Evolutionary conservation across 23 tunicate species (phyloP).

Genomic region (Trididemnum nubilum): DNA sequence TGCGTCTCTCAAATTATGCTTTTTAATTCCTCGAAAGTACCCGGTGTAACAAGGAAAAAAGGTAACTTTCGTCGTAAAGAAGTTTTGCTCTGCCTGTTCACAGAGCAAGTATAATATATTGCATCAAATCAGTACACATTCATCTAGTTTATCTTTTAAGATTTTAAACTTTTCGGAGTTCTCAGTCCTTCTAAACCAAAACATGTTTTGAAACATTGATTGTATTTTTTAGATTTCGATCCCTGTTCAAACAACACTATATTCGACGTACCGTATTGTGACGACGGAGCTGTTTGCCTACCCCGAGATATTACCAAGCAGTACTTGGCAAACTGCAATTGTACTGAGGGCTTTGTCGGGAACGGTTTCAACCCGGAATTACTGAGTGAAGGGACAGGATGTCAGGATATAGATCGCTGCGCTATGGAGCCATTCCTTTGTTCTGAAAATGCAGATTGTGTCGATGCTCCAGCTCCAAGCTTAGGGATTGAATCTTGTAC

Average conservation of each 20-base stretch:
- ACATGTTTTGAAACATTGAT: no score
- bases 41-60: no score
- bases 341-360: conserved; percentile 65
- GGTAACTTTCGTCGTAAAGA: no score
- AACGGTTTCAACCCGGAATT: conserved; percentile 41
- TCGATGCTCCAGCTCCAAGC: conserved; percentile 40
- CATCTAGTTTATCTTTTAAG: no score
- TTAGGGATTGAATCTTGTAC: conserved; percentile 17
- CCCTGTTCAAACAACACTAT: background rate
- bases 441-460: conserved; percentile 16
- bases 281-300: background rate
- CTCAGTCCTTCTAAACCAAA: no score
- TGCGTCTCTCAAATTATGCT: no score
- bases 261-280: conserved; percentile 2
- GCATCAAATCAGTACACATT: no score
- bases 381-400: conserved; percentile 50
- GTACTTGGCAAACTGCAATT: conserved; percentile 43
- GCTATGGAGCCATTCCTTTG: background rate
- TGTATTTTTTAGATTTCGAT: background rate
- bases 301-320: no score
- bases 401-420: conserved; percentile 56
- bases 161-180: no score
- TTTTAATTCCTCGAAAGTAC: no score
- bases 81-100: no score
- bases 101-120: no score